Evolutionary conservation across 2,888 invertebrate species (phyloP), one percentile per base, ranked within the genome.

Genomic region (Bombylius major): DNA sequence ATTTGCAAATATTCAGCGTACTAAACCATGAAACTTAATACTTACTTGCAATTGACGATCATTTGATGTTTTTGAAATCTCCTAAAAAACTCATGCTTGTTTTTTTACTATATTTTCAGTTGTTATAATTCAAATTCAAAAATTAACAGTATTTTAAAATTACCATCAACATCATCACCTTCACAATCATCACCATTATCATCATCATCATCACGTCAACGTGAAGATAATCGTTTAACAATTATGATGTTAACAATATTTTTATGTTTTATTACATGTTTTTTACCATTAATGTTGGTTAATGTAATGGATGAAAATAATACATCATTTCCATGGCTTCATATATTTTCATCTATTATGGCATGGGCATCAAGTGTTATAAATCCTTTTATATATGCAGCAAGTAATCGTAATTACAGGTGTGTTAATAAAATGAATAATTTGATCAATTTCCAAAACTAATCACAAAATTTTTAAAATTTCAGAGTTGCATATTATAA

Each of bases 331-430:
- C 90, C 92, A 5, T 81, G 82, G 73, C 72, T 90, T 1, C 91
- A 93, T 69, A 84, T 92, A 59, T 77, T 90, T 55, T 88, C 90
- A 1, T 91, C 91, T 0, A 82, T 92, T 53, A 77, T 91, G 61
- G 90, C 92, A 0, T 94, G 93, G 90, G 87, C 89, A 0, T 91
- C 92, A 0, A 87, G 90, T 58, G 91, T 92, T 53, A 80, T 92
- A 62, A 94, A 94, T 74, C 93, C 93, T 0, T 79, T 93, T 60
- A 90, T 93, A 62, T 94, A 94, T 74, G 92, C 92, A 5, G 88
- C 87, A 8, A 90, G 90, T 63, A 93, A 92, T 71, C 79, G 88
- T 61, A 88, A 90, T 65, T 93, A 93, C 68, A 75, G 83, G 73
- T 72, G 60, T 23, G 23, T 23, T 23, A 23, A 49, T 33, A 46